A percentile compares a stretch with the other conserved stretches of the same genome.
phyloP scores from a whole-genome alignment of 2,888 invertebrate genomes.

The Empis stercorea region DNA sequence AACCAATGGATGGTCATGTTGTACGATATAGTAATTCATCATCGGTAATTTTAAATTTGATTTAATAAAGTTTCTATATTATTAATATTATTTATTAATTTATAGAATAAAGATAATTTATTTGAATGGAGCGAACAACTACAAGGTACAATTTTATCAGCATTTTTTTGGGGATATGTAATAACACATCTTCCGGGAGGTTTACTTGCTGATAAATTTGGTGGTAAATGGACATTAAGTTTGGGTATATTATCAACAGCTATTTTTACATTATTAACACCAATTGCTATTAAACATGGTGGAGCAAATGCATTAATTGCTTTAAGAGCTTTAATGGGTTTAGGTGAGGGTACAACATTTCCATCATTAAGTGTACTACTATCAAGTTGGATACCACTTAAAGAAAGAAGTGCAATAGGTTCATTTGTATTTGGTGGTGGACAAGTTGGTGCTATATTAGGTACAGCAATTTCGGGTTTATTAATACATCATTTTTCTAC shows the following conservation, averaged over 20 bases:
- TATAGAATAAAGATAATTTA: slow-evolving; percentile 24
- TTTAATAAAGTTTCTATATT: neutral
- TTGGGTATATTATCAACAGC: slow-evolving; percentile 73
- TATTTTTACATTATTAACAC: slow-evolving; percentile 68
- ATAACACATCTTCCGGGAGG: slow-evolving; percentile 70
- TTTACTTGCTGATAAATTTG: slow-evolving; percentile 54
- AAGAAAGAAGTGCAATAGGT: slow-evolving; percentile 64
- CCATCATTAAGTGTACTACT: slow-evolving; percentile 72
- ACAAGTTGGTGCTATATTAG: slow-evolving; percentile 49
- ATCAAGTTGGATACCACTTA: slow-evolving; percentile 68
- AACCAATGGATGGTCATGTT: too few species aligned
- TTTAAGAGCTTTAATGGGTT: slow-evolving; percentile 63
- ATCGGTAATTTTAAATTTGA: too few species aligned
- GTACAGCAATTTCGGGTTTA: slow-evolving; percentile 52
- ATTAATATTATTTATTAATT: slow-evolving; percentile 11
- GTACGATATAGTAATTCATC: too few species aligned
- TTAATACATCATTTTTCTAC: slow-evolving; percentile 48
- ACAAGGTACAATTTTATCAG: slow-evolving; percentile 64
- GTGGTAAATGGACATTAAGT: slow-evolving; percentile 73
- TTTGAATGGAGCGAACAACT: slow-evolving; percentile 54
- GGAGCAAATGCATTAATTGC: slow-evolving; percentile 58
- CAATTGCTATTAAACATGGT: slow-evolving; percentile 50
- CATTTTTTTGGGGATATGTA: slow-evolving; percentile 79
- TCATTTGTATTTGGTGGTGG: slow-evolving; percentile 69
- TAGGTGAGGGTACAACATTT: slow-evolving; percentile 76